Percentiles rank a stretch among this genome's conserved stretches.
Conservation (phyloP, 2,888 invertebrate species). For the Pyralis farinalis region DNA sequence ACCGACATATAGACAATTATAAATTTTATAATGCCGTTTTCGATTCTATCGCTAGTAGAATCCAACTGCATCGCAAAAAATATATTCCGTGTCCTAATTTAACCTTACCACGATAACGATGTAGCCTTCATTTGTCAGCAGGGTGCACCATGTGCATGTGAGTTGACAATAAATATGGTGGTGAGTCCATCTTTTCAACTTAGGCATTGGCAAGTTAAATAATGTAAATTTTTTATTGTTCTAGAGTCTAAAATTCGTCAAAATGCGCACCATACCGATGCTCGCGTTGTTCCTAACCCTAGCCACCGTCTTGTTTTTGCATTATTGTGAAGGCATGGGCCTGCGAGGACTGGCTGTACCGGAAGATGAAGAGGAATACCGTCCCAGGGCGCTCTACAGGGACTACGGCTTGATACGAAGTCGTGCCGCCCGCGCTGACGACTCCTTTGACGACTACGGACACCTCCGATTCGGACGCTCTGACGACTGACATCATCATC, state of each 20-base stretch:
- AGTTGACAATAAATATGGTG: too few relatives aligned
- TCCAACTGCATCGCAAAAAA: too few relatives aligned
- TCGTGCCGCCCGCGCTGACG: conserved; percentile 70
- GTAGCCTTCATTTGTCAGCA: too few relatives aligned
- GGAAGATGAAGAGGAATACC: conserved; percentile 60
- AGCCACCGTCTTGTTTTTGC: conserved; percentile 37
- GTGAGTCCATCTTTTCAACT: too few relatives aligned
- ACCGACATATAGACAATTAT: too few relatives aligned
- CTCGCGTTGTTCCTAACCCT: conserved; percentile 42
- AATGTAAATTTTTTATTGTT: background rate
- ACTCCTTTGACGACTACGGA: conserved; percentile 88
- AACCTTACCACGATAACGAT: too few relatives aligned
- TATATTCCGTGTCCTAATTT: too few relatives aligned
- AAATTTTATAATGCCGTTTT: too few relatives aligned
- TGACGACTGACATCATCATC: conserved; percentile 56
- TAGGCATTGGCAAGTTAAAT: background rate
- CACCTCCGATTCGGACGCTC: conserved; percentile 87
- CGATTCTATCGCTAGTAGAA: too few relatives aligned
- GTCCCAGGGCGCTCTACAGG: conserved; percentile 59
- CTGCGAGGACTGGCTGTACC: conserved; percentile 37
- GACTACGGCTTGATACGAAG: conserved; percentile 81
- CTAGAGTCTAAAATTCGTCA: conserved; percentile 13
- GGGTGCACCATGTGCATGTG: too few relatives aligned
- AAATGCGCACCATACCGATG: conserved; percentile 50
- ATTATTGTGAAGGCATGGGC: conserved; percentile 47